Percentiles rank a stretch among this genome's conserved stretches.
These are phyloP conservation scores for Coendou prehensilis DNA, from an alignment of 2,797 vertebrate species.

Conservation along the genomic window DNA sequence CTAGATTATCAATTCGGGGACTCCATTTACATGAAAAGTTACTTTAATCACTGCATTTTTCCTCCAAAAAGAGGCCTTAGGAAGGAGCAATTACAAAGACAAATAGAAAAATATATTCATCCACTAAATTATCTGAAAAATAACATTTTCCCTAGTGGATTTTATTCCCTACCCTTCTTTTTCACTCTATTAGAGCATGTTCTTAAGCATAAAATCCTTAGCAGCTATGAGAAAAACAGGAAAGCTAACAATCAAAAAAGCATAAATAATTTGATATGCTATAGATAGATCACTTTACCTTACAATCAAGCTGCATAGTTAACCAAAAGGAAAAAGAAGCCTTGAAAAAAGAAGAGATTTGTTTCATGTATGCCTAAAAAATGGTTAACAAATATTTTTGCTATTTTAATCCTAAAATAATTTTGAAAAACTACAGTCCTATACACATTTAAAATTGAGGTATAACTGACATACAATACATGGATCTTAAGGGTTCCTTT, in stretches of 20 bases:
- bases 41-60: conserved; percentile 42
- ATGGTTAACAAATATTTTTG: conserved; percentile 32
- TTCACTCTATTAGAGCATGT: conserved; percentile 10
- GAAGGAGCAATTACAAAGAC: conserved; percentile 16
- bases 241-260: conserved; percentile 4
- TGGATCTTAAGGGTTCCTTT: neutral
- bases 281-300: neutral
- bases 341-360: neutral
- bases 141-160: conserved; percentile 35
- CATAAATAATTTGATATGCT: neutral
- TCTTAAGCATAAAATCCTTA: conserved; percentile 36
- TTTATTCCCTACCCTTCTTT: neutral
- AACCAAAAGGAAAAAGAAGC: conserved; percentile 29
- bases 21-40: conserved; percentile 51
- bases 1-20: conserved; percentile 28
- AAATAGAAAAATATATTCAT: conserved; percentile 33
- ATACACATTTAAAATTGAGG: conserved; percentile 35
- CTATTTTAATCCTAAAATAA: conserved; percentile 19
- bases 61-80: conserved; percentile 9
- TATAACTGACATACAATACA: neutral
- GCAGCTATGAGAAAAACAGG: conserved; percentile 40
- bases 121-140: conserved; percentile 59
- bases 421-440: conserved; percentile 30
- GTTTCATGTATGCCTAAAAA: neutral
- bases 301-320: conserved; percentile 30